phyloP scores from a whole-genome alignment of 2,888 invertebrate genomes.

The Zygogramma bicolorata region DNA sequence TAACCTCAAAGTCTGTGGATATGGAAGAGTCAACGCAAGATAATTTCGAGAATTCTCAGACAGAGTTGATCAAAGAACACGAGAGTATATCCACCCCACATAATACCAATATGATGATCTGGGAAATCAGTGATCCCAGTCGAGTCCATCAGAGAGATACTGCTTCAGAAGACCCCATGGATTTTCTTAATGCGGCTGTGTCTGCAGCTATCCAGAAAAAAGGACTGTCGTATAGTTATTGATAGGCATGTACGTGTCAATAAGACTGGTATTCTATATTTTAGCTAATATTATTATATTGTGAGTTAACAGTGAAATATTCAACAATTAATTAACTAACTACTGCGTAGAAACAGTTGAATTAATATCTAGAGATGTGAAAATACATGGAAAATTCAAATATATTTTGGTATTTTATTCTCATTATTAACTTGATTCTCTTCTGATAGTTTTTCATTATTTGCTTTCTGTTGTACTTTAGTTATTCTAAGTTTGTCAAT shows the following conservation, averaged over 20 bases:
- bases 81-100: constrained; percentile 29
- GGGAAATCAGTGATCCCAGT: constrained; percentile 34
- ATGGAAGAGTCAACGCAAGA: constrained; percentile 53
- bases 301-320: not conserved
- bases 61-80: constrained; percentile 50
- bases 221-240: constrained; percentile 70
- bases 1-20: constrained; percentile 32
- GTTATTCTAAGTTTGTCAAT: no score
- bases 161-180: constrained; percentile 62
- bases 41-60: constrained; percentile 56
- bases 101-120: constrained; percentile 39
- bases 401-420: no score
- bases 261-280: not conserved
- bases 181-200: constrained; percentile 80
- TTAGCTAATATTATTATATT: not conserved
- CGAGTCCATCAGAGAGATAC: constrained; percentile 35
- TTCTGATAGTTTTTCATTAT: no score
- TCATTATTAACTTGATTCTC: no score
- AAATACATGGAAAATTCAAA: no score
- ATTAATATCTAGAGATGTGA: no score
- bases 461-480: no score
- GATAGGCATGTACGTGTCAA: not conserved
- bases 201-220: constrained; percentile 80
- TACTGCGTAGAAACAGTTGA: no score
- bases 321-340: no score